Conservation (phyloP, 2,113 vertebrate species). For the Ceyx margarethae region DNA sequence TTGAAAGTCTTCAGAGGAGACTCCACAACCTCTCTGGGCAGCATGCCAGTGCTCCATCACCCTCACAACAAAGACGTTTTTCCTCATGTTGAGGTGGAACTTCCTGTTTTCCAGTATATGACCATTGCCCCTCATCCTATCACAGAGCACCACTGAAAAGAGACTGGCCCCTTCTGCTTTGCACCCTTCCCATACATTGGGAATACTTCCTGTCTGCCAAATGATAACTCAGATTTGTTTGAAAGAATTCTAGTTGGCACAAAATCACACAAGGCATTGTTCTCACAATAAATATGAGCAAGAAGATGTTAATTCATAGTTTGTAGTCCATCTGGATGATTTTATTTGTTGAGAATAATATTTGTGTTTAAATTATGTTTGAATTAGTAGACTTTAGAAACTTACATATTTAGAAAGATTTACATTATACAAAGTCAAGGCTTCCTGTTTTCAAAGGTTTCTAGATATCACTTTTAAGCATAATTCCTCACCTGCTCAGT, state of each 20-base stretch:
- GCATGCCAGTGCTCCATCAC: too few species aligned
- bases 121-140: too few species aligned
- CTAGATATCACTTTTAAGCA: background rate
- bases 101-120: too few species aligned
- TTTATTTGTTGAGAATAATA: background rate
- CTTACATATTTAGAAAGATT: background rate
- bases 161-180: too few species aligned
- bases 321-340: background rate
- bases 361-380: background rate
- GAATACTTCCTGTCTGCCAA: background rate
- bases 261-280: background rate
- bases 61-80: too few species aligned
- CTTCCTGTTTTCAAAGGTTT: background rate
- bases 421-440: background rate
- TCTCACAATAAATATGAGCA: background rate
- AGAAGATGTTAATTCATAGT: background rate
- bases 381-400: background rate
- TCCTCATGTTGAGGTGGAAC: too few species aligned
- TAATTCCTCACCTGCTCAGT: background rate
- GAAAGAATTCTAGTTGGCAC: background rate
- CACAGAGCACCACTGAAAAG: too few species aligned
- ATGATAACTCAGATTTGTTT: background rate
- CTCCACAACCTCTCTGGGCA: too few species aligned
- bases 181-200: background rate
- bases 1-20: too few species aligned